A percentile compares a stretch with the other conserved stretches of the same genome.
Conservation (phyloP, 2,888 invertebrate species). For the Syritta pipiens region DNA sequence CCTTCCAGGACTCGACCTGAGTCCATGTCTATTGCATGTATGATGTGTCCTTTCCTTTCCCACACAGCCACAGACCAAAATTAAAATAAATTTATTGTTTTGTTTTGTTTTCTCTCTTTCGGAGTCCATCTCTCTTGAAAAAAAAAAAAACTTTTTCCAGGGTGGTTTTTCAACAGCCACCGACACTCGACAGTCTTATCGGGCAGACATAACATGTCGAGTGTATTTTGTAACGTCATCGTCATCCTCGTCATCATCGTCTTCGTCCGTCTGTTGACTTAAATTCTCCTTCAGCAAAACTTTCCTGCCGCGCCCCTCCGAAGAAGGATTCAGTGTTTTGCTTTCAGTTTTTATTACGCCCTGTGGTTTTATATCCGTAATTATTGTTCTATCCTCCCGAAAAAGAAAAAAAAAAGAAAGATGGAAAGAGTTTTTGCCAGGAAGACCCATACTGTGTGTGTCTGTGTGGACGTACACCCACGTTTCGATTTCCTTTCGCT, state of each 20-base stretch:
- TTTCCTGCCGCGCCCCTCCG: slow-evolving; percentile 9
- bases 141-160: slow-evolving; percentile 22
- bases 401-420: too few species aligned
- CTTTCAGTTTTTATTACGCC: slow-evolving; percentile 63
- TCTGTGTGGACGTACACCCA: too few species aligned
- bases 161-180: too few species aligned
- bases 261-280: slow-evolving; percentile 60
- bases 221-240: slow-evolving; percentile 33
- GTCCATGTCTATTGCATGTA: neutral
- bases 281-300: slow-evolving; percentile 41
- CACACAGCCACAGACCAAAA: slow-evolving; percentile 45
- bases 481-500: slow-evolving; percentile 33
- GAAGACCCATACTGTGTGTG: too few species aligned
- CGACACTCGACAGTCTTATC: too few species aligned
- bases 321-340: slow-evolving; percentile 45
- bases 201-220: slow-evolving; percentile 49
- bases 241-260: too few species aligned
- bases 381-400: slow-evolving; percentile 54
- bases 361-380: slow-evolving; percentile 65
- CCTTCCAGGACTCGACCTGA: neutral
- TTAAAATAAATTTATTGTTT: slow-evolving; percentile 62
- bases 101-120: slow-evolving; percentile 35
- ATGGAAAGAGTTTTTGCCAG: slow-evolving; percentile 43
- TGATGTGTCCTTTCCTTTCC: slow-evolving; percentile 10
- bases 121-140: slow-evolving; percentile 18